phyloP scores from a whole-genome alignment of 2,797 vertebrate genomes.

The Synaphobranchus kaupii region DNA sequence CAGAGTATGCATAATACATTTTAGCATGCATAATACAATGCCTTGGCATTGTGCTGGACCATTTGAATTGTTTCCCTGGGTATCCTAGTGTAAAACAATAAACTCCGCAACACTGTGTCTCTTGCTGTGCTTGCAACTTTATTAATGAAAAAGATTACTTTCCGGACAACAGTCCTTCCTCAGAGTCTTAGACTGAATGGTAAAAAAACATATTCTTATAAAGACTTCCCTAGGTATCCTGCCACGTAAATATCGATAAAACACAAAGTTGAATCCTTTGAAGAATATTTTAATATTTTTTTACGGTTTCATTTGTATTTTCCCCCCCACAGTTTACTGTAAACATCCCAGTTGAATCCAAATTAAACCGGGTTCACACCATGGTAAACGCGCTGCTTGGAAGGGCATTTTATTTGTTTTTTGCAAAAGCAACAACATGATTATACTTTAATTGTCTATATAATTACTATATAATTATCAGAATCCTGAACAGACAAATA shows the following conservation, averaged over 20 bases:
- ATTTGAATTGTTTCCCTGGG: background rate
- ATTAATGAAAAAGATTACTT: too few relatives aligned
- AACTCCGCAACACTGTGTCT: too few relatives aligned
- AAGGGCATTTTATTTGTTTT: background rate
- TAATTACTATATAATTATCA: too few relatives aligned
- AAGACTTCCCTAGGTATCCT: too few relatives aligned
- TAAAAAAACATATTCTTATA: too few relatives aligned
- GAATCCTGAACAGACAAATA: background rate
- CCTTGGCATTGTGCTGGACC: background rate
- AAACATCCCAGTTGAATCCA: background rate
- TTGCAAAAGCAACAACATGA: background rate
- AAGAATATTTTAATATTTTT: too few relatives aligned
- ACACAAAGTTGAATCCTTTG: background rate
- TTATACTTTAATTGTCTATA: background rate
- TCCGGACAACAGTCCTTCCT: too few relatives aligned
- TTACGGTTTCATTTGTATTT: background rate
- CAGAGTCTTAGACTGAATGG: too few relatives aligned
- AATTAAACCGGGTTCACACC: background rate
- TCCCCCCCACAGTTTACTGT: background rate
- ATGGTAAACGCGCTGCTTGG: background rate
- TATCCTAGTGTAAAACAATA: too few relatives aligned
- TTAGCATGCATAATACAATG: background rate
- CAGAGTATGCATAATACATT: background rate
- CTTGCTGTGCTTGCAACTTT: too few relatives aligned
- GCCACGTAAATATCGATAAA: too few relatives aligned